Conservation (phyloP, 1,140 invertebrate species). For the Stegodyphus mimosarum region DNA sequence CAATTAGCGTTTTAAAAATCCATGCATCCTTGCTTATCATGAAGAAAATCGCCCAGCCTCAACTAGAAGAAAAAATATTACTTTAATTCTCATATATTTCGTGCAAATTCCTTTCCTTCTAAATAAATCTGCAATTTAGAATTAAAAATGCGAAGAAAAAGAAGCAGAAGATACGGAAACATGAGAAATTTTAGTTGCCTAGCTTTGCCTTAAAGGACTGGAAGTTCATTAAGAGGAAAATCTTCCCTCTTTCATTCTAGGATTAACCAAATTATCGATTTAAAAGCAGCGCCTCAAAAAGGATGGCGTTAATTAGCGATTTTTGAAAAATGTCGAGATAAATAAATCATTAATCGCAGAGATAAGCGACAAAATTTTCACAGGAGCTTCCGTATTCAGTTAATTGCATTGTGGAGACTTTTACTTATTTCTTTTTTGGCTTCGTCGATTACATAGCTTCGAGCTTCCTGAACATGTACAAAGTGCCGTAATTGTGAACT, state of each 20-base stretch:
- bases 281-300: background rate
- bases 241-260: slow-evolving; percentile 2
- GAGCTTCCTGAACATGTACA: background rate
- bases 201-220: background rate
- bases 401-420: slow-evolving; percentile 2
- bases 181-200: background rate
- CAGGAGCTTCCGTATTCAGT: background rate
- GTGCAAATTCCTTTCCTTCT: too few relatives aligned
- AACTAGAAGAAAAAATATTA: too few relatives aligned
- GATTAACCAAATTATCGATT: background rate
- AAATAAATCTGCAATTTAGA: too few relatives aligned
- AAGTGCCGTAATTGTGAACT: background rate
- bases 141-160: too few relatives aligned
- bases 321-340: slow-evolving; percentile 13
- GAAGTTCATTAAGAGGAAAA: slow-evolving; percentile 17
- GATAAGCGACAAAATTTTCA: slow-evolving; percentile 18
- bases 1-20: too few relatives aligned
- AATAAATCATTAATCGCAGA: slow-evolving; percentile 16
- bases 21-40: too few relatives aligned
- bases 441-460: background rate
- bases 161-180: background rate
- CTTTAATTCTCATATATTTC: too few relatives aligned
- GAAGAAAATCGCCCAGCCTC: too few relatives aligned
- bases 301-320: slow-evolving; percentile 3
- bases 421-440: background rate